These are phyloP conservation scores for Gymnocypris eckloni DNA, from an alignment of 2,797 vertebrate species.

Conservation along the genomic window DNA sequence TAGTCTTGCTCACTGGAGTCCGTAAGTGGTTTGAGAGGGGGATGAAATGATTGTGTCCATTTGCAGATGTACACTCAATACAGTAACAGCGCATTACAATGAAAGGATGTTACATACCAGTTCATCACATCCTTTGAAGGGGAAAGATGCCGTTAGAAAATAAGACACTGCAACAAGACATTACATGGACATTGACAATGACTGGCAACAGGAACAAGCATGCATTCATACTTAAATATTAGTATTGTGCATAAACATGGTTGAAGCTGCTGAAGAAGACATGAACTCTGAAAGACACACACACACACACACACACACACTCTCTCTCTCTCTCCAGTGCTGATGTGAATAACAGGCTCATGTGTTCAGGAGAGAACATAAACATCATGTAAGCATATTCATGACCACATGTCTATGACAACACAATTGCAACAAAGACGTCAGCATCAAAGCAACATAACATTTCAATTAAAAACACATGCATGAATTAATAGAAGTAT, in stretches of 20 bases:
- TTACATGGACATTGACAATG: constrained; percentile 43
- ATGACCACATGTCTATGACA: constrained; percentile 21
- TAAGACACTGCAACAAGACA: constrained; percentile 50
- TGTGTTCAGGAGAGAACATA: constrained; percentile 37
- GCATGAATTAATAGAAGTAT: not conserved
- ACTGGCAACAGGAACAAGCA: constrained; percentile 39
- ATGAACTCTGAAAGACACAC: not conserved
- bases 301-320: constrained; percentile 2
- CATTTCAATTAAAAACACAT: not conserved
- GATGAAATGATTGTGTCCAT: constrained; percentile 12
- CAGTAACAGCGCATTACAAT: constrained; percentile 16
- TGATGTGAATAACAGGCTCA: constrained; percentile 31
- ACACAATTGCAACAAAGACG: not conserved
- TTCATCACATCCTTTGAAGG: constrained; percentile 31
- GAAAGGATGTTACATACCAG: constrained; percentile 40
- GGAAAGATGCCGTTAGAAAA: constrained; percentile 39
- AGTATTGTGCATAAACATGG: constrained; percentile 31
- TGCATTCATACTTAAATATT: constrained; percentile 40
- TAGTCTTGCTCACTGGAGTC: not conserved
- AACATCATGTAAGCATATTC: constrained; percentile 31
- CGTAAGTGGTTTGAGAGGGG: not conserved
- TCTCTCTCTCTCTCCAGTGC: not conserved
- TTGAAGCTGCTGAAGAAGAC: not conserved
- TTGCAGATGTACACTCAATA: constrained; percentile 5
- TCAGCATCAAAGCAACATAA: not conserved